These are phyloP conservation scores for Sebastes minor DNA, from an alignment of 2,797 vertebrate genomes.

Conservation along the genomic window DNA sequence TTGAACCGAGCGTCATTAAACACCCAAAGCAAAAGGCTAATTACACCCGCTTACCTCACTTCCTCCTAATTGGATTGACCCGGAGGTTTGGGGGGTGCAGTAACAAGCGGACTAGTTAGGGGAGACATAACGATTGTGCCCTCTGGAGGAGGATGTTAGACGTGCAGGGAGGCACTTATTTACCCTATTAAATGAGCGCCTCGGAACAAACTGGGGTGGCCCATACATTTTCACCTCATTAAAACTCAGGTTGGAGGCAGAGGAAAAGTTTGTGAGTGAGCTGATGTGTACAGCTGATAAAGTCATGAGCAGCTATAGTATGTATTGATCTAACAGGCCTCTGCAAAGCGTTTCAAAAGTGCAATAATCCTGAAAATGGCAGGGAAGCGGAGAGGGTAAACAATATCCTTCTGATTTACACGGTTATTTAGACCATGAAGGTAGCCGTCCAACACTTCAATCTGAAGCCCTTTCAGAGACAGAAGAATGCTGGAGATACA, in stretches of 20 bases:
- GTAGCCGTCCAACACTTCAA: slow-evolving; percentile 11
- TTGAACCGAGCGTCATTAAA: slow-evolving; percentile 83
- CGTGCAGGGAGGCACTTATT: slow-evolving; percentile 81
- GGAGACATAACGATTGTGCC: slow-evolving; percentile 80
- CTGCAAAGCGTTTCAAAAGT: background rate
- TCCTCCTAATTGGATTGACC: slow-evolving; percentile 90
- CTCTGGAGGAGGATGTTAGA: slow-evolving; percentile 80
- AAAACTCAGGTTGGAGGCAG: slow-evolving; percentile 70
- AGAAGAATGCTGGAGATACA: background rate
- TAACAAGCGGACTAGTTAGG: slow-evolving; percentile 82
- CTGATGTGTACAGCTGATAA: slow-evolving; percentile 9
- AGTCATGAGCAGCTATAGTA: background rate
- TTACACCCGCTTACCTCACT: slow-evolving; percentile 84
- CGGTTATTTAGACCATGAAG: slow-evolving; percentile 32
- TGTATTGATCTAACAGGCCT: slow-evolving; percentile 6
- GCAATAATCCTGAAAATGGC: slow-evolving; percentile 12
- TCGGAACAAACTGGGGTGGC: slow-evolving; percentile 75
- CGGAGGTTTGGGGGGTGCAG: slow-evolving; percentile 77
- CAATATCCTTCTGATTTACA: slow-evolving; percentile 53
- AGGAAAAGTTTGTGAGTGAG: slow-evolving; percentile 35
- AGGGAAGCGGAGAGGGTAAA: slow-evolving; percentile 1
- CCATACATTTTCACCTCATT: slow-evolving; percentile 82
- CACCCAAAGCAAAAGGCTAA: slow-evolving; percentile 86
- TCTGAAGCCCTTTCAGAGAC: background rate
- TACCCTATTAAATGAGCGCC: slow-evolving; percentile 85